Percentiles rank a stretch among this genome's conserved stretches.
phyloP scores from a whole-genome alignment of 2,797 vertebrate species.

The Chromobotia macracanthus region DNA sequence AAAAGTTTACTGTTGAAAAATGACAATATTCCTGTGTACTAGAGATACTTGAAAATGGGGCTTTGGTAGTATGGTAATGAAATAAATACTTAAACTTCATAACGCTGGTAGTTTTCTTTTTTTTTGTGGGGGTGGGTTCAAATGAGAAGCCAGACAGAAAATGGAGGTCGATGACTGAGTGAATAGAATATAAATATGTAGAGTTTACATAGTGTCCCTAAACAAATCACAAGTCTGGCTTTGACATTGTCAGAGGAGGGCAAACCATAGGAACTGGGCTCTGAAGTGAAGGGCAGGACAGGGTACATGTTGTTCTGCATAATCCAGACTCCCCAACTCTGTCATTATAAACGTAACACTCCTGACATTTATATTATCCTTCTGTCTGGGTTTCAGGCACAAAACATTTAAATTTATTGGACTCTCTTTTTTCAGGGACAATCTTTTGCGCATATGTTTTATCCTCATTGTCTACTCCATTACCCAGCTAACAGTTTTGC shows the following conservation, averaged over 20 bases:
- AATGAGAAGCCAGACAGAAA: conserved; percentile 41
- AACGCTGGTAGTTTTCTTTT: conserved; percentile 44
- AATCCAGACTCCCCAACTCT: conserved; percentile 39
- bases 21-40: not conserved
- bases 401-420: conserved; percentile 29
- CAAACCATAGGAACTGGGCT: conserved; percentile 46
- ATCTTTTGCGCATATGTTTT: conserved; percentile 22
- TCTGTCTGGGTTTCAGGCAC: conserved; percentile 29
- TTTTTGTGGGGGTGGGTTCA: not conserved
- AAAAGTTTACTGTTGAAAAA: not conserved
- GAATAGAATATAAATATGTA: conserved; percentile 58
- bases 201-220: conserved; percentile 44
- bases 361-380: conserved; percentile 47
- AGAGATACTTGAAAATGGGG: too few relatives aligned
- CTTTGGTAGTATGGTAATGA: not conserved
- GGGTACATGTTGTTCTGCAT: conserved; percentile 38
- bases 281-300: conserved; percentile 49
- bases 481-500: too few relatives aligned
- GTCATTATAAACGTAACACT: conserved; percentile 35
- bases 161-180: conserved; percentile 41
- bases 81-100: not conserved
- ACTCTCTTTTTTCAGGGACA: not conserved
- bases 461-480: conserved; percentile 19
- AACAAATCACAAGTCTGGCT: conserved; percentile 53
- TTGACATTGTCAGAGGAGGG: conserved; percentile 55